Percentiles rank a stretch among this genome's conserved stretches.
Conservation (phyloP, 2,888 invertebrate species). For the Hermaeophaga mercurialis region DNA sequence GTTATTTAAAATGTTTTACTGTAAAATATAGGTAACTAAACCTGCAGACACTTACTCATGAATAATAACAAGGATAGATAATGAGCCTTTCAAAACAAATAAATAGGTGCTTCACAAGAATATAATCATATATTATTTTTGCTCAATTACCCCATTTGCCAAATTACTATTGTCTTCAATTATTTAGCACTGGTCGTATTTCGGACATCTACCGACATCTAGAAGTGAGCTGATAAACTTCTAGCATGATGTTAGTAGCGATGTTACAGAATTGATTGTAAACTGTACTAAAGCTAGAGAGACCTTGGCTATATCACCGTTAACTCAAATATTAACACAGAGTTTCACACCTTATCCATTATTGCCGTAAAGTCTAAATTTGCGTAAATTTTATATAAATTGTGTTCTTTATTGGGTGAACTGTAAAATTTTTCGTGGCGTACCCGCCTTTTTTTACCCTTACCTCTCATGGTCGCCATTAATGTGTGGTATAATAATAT, state of each 20-base stretch:
- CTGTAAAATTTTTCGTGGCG: slow-evolving; percentile 27
- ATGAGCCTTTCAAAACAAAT: slow-evolving; percentile 24
- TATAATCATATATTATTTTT: slow-evolving; percentile 31
- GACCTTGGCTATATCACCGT: neutral
- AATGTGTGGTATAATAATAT: slow-evolving; percentile 52
- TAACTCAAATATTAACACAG: neutral
- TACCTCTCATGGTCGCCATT: slow-evolving; percentile 50
- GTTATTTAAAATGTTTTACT: neutral
- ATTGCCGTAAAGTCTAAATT: slow-evolving; percentile 1
- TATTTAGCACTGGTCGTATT: neutral
- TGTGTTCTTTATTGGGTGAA: neutral
- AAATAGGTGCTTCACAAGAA: slow-evolving; percentile 29
- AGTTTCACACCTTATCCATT: neutral
- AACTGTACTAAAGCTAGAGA: neutral
- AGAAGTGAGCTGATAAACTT: neutral
- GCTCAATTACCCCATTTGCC: slow-evolving; percentile 28
- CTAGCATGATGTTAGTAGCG: neutral
- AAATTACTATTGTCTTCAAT: slow-evolving; percentile 27
- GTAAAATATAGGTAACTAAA: slow-evolving; percentile 16
- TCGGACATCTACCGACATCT: neutral
- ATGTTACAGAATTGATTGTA: neutral
- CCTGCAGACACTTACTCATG: slow-evolving; percentile 12
- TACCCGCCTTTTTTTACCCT: slow-evolving; percentile 45
- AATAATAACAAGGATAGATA: slow-evolving; percentile 21
- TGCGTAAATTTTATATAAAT: too few relatives aligned